phyloP scores from a whole-genome alignment of 2,888 invertebrate species.

The Nomada fabriciana region DNA sequence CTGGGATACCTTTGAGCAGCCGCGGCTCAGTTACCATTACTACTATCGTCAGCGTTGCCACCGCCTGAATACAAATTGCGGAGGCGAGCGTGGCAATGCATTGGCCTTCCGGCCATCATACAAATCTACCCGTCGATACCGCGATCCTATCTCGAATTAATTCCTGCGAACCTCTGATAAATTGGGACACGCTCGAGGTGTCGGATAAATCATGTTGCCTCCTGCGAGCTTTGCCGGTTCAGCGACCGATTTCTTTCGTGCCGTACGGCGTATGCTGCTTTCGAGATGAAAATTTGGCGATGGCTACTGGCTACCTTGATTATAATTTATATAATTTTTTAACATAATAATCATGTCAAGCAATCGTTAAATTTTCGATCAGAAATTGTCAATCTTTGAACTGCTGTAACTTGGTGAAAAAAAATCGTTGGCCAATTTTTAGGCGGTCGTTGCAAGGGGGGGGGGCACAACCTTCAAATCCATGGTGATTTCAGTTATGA shows the following conservation, averaged over 20 bases:
- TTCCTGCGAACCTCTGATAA: slow-evolving; percentile 62
- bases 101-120: slow-evolving; percentile 57
- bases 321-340: too few species aligned
- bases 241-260: slow-evolving; percentile 42
- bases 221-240: slow-evolving; percentile 26
- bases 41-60: slow-evolving; percentile 39
- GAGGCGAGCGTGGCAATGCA: slow-evolving; percentile 43
- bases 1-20: slow-evolving; percentile 48
- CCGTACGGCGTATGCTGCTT: neutral
- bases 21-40: slow-evolving; percentile 42
- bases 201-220: slow-evolving; percentile 54
- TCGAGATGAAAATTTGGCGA: neutral
- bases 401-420: too few species aligned
- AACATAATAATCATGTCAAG: too few species aligned
- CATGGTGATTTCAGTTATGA: too few species aligned
- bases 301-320: neutral
- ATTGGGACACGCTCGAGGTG: slow-evolving; percentile 56
- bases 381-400: too few species aligned
- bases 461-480: too few species aligned
- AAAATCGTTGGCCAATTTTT: too few species aligned
- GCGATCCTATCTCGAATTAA: slow-evolving; percentile 70
- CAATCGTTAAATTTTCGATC: too few species aligned
- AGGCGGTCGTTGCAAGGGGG: too few species aligned
- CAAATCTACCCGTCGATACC: slow-evolving; percentile 70
- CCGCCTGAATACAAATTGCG: slow-evolving; percentile 62